Base-by-base conservation (phyloP, 2,888 invertebrate species). In the Chloromyia formosa region DNA sequence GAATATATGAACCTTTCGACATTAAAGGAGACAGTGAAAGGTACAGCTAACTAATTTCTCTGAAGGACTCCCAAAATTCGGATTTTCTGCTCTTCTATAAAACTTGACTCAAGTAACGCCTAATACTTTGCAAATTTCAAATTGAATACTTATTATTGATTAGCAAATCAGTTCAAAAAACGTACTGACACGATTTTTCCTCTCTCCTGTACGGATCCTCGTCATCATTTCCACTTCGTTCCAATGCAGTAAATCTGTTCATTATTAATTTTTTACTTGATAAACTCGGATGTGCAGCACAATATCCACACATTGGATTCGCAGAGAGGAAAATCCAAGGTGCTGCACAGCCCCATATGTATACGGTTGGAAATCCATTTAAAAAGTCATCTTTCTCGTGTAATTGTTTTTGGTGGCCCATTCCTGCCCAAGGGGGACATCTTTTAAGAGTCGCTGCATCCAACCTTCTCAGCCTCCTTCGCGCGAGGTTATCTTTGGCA, bases 371-470 rank as follows among this genome's bases (percentile, higher is more conserved):
- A 20, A 58, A 71, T 56, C 58, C 35, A 71, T 71, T 71, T 71
- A 58, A 71, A 69, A 58, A 56, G 71, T 80, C 80, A 81, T 81
- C 80, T 80, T 80, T 81, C 61, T 73, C 73, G 60, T 75, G 75
- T 75, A 75, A 75, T 75, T 75, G 75, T 75, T 62, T 75, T 75
- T 74, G 53, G 76, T 72, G 76, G 76, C 62, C 74, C 68, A 72
- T 64, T 76, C 72, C 40, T 64, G 3, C 74, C 76, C 54, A 74
- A 72, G 68, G 76, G 66, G 22, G 66, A 66, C 66, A 66, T 56
- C 71, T 56, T 14, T 22, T 12, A 35, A 58, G 71, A 66, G 49
- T 3, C 10, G 12, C 14, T 49, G 49, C 49, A 20, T 20, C 20
- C 66, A 18, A 20, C 27, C 23, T 16, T 35, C 62, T 40, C 40